phyloP scores from a whole-genome alignment of 2,888 invertebrate genomes.

The Andricus quercusramuli region DNA sequence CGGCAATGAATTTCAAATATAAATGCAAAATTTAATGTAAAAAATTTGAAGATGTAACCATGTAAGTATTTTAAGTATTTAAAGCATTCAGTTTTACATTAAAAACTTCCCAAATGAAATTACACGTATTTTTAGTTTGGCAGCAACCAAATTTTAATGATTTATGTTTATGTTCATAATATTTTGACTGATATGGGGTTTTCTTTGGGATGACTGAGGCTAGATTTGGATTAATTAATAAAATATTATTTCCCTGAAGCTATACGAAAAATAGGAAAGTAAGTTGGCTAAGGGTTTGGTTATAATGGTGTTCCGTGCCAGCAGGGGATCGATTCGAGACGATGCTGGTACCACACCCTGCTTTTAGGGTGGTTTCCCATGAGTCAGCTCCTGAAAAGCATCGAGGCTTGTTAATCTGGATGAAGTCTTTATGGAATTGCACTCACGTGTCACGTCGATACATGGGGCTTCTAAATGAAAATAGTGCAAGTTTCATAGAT shows the following conservation, averaged over 20 bases:
- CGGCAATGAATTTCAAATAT: no score
- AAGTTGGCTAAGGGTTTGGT: neutral
- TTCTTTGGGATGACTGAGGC: no score
- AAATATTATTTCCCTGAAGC: conserved; percentile 10
- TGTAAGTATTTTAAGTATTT: no score
- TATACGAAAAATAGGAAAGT: conserved; percentile 24
- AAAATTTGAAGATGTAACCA: no score
- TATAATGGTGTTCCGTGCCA: conserved; percentile 36
- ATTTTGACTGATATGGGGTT: no score
- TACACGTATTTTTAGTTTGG: neutral
- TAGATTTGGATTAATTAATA: neutral
- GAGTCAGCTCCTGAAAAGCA: conserved; percentile 69
- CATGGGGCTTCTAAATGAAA: conserved; percentile 12
- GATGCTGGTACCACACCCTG: conserved; percentile 73
- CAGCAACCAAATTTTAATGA: neutral
- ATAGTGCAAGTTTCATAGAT: neutral
- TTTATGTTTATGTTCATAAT: no score
- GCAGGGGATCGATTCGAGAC: conserved; percentile 72
- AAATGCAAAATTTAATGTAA: no score
- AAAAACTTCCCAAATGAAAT: neutral
- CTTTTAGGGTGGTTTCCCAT: conserved; percentile 64
- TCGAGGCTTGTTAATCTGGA: conserved; percentile 49
- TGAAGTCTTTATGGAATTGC: conserved; percentile 45
- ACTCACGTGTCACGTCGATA: conserved; percentile 42
- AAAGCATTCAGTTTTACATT: neutral